A percentile compares a stretch with the other conserved stretches of the same genome.
Conservation (phyloP, 2,113 vertebrate genomes). For the Hymenochirus boettgeri region DNA sequence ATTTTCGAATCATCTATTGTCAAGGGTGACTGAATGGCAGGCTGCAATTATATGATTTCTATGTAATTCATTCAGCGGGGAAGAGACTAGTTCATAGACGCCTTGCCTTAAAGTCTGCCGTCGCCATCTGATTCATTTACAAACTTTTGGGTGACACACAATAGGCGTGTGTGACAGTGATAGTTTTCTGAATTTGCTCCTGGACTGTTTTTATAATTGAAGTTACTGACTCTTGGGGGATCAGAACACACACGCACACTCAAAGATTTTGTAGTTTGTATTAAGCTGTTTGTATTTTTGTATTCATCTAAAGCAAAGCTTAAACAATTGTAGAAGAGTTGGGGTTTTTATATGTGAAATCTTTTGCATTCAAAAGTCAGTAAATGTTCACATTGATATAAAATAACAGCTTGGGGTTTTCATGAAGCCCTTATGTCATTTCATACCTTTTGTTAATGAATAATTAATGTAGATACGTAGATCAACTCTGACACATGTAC, state of each 20-base stretch:
- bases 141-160: constrained; percentile 53
- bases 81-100: constrained; percentile 54
- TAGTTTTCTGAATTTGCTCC: constrained; percentile 51
- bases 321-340: too few species aligned
- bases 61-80: constrained; percentile 48
- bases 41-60: constrained; percentile 58
- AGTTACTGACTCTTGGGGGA: constrained; percentile 44
- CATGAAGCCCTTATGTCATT: too few species aligned
- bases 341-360: too few species aligned
- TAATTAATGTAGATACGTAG: too few species aligned
- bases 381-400: too few species aligned
- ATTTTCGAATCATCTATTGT: constrained; percentile 55
- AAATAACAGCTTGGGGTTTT: too few species aligned
- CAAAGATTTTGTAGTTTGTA: constrained; percentile 36
- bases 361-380: too few species aligned
- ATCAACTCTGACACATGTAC: too few species aligned
- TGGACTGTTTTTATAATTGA: constrained; percentile 54
- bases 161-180: constrained; percentile 49
- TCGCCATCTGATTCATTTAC: constrained; percentile 53
- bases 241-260: constrained; percentile 4
- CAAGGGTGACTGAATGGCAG: constrained; percentile 62
- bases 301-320: too few species aligned
- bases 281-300: constrained; percentile 14
- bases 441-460: too few species aligned
- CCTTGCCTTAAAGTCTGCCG: constrained; percentile 58